Evolutionary conservation across 1,140 invertebrate species (phyloP), one percentile per base, ranked within the genome.

Genomic region (Diorhabda carinulata): DNA sequence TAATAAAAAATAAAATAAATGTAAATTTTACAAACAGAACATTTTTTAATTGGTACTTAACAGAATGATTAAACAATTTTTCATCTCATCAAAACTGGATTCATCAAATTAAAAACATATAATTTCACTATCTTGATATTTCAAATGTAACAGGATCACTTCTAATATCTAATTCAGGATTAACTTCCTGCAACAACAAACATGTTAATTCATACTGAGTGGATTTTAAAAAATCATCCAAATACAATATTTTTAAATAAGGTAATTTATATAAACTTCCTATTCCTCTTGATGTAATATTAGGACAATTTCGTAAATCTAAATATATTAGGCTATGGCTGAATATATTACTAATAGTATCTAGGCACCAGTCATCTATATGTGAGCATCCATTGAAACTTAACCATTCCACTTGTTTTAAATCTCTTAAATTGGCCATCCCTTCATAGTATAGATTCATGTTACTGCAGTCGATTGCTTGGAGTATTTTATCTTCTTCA

Each of bases 301-400:
- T 80, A 5, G 83, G 81, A 77, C 91, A 93, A 59, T 86, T 83
- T 68, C 89, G 88, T 2, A 95, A 75, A 81, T 95, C 91, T 4
- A 95, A 80, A 70, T 91, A 86, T 76, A 93, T 85, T 40, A 95
- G 76, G 9, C 80, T 82, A 9, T 86, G 79, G 61, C 77, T 79
- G 69, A 87, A 88, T n/a, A 87, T 80, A 52, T 84, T 80, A 43
- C 83, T 79, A 43, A 94, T 80, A 70, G 84, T 84, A 77, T 91
- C 90, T 62, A 95, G 70, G 69, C 86, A 88, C 90, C 91, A 95
- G 77, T 94, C 92, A 82, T 94, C 88, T 64, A 95, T 83, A 57
- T 84, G 73, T 59, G 79, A 73, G 71, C 89, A 90, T 63, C 87
- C 84, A 72, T 81, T 84, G 43, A 94, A 82, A 70, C 85, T 90